phyloP scores from a whole-genome alignment of 2,888 invertebrate species.

The Nephrotoma guestfalica region DNA sequence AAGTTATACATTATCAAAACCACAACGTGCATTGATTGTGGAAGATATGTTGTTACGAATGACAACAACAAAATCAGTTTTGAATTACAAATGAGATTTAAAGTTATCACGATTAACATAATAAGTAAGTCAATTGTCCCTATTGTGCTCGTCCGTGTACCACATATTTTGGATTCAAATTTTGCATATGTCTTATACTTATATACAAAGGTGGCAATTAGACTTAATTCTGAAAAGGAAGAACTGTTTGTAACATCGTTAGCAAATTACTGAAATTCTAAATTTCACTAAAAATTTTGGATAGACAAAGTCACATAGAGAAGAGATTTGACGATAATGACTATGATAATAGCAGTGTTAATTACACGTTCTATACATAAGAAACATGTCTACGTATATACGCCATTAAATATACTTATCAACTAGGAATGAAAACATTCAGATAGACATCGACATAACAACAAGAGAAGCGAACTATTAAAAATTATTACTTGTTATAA shows the following conservation, averaged over 20 bases:
- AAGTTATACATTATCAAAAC: neutral
- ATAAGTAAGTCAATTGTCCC: neutral
- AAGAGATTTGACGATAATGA: neutral
- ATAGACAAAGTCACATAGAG: too few relatives aligned
- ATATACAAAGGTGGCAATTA: too few relatives aligned
- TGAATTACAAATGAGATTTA: neutral
- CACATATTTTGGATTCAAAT: neutral
- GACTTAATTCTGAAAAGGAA: too few relatives aligned
- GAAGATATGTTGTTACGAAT: neutral
- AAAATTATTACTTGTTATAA: neutral
- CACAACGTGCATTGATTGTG: neutral
- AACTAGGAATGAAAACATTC: neutral
- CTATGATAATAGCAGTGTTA: neutral
- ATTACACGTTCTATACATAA: neutral
- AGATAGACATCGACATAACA: neutral
- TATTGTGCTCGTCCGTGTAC: neutral
- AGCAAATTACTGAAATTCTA: too few relatives aligned
- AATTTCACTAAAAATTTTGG: too few relatives aligned
- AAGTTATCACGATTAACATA: neutral
- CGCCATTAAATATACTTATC: too few relatives aligned
- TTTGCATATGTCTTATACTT: neutral
- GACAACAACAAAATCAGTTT: neutral
- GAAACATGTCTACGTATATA: too few relatives aligned
- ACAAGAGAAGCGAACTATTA: neutral
- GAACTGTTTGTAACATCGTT: too few relatives aligned